phyloP scores from a whole-genome alignment of 2,888 invertebrate species.

The Agonopterix heracliana region DNA sequence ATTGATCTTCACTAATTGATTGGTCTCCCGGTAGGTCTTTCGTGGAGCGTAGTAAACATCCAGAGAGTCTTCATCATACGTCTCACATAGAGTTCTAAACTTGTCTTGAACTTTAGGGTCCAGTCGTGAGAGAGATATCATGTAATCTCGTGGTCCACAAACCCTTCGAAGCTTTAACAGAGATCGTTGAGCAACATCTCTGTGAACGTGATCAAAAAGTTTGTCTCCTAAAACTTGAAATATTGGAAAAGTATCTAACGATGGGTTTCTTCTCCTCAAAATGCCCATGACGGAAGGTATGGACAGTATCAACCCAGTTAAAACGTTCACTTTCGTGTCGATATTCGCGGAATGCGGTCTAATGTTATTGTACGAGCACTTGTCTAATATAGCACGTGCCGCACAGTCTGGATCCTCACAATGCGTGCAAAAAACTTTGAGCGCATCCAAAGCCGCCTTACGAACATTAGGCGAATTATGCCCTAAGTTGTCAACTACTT shows the following conservation, averaged over 20 bases:
- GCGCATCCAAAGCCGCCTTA: conserved; percentile 85
- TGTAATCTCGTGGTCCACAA: conserved; percentile 80
- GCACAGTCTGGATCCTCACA: conserved; percentile 81
- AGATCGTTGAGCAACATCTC: conserved; percentile 83
- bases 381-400: conserved; percentile 78
- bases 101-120: conserved; percentile 70
- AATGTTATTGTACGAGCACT: conserved; percentile 79
- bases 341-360: conserved; percentile 69
- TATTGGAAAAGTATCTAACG: conserved; percentile 66
- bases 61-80: conserved; percentile 64
- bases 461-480: conserved; percentile 87
- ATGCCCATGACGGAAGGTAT: conserved; percentile 79
- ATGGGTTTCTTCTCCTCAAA: conserved; percentile 62
- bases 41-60: conserved; percentile 66
- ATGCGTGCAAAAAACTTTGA: conserved; percentile 83
- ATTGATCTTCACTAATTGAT: conserved; percentile 53
- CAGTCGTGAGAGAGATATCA: conserved; percentile 66
- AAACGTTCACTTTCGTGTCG: conserved; percentile 70
- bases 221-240: conserved; percentile 74
- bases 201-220: conserved; percentile 69
- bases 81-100: conserved; percentile 59
- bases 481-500: conserved; percentile 86
- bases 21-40: conserved; percentile 41
- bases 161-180: conserved; percentile 81
- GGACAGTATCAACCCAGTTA: conserved; percentile 80